A percentile compares a stretch with the other conserved stretches of the same genome.
These are phyloP conservation scores for Hoplostethus atlanticus DNA, from an alignment of 2,797 vertebrate genomes.

Conservation along the genomic window DNA sequence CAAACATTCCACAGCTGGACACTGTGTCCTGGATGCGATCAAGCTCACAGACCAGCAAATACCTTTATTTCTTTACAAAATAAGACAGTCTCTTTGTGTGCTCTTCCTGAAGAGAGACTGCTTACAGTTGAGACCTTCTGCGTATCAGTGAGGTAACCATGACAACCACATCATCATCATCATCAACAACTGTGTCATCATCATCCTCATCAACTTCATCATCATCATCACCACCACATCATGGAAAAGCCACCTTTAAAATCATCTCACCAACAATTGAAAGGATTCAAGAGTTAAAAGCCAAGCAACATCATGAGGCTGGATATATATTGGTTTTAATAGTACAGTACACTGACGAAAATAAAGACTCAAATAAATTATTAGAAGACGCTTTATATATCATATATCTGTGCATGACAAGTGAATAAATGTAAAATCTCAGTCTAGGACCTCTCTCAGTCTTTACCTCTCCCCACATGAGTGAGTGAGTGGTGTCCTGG, in stretches of 20 bases:
- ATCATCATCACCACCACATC: constrained; percentile 42
- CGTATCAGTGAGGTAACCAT: constrained; percentile 63
- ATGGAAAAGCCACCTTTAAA: constrained; percentile 55
- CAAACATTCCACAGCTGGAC: constrained; percentile 42
- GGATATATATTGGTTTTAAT: constrained; percentile 74
- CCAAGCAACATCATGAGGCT: constrained; percentile 77
- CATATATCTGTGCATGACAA: constrained; percentile 74
- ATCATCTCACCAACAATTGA: constrained; percentile 64
- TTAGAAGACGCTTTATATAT: constrained; percentile 75
- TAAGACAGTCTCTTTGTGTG: constrained; percentile 67
- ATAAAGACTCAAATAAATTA: constrained; percentile 78
- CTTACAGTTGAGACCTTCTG: constrained; percentile 38
- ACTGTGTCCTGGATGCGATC: neutral
- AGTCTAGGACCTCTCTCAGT: constrained; percentile 39
- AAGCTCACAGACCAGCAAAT: constrained; percentile 27
- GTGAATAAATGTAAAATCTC: constrained; percentile 73
- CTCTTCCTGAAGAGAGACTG: constrained; percentile 73
- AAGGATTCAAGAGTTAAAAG: constrained; percentile 78
- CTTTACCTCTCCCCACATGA: constrained; percentile 23
- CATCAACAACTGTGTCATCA: constrained; percentile 23
- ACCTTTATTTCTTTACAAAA: constrained; percentile 64
- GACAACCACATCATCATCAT: constrained; percentile 51
- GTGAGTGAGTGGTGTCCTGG: constrained; percentile 17
- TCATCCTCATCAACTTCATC: neutral
- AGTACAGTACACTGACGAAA: constrained; percentile 77